phyloP scores from a whole-genome alignment of 1,140 invertebrate genomes.

The Pseudomyrmex flavicornis region DNA sequence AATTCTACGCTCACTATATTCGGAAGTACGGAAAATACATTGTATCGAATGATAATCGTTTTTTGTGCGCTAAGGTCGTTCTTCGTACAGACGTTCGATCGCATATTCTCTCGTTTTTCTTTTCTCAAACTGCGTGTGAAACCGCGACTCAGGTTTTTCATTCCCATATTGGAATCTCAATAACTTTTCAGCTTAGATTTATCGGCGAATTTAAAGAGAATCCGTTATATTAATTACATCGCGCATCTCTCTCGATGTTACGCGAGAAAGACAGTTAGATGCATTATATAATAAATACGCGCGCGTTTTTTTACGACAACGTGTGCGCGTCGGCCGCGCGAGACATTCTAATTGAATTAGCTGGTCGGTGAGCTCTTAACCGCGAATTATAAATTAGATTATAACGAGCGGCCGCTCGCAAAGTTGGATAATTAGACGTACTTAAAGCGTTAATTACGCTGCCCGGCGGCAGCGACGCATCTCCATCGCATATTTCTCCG shows the following conservation, averaged over 20 bases:
- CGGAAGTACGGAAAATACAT: too few relatives aligned
- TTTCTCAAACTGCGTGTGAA: neutral
- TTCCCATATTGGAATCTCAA: constrained; percentile 63
- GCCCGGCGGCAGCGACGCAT: too few relatives aligned
- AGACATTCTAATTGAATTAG: constrained; percentile 58
- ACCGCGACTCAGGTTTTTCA: neutral
- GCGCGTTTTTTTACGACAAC: neutral
- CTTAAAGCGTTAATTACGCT: constrained; percentile 32
- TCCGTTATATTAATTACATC: constrained; percentile 65
- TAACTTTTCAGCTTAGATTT: constrained; percentile 61
- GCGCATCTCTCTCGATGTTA: constrained; percentile 10
- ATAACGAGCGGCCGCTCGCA: constrained; percentile 3
- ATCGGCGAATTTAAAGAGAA: constrained; percentile 40
- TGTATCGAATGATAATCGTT: too few relatives aligned
- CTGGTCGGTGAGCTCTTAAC: constrained; percentile 6
- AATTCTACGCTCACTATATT: too few relatives aligned
- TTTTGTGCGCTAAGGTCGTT: too few relatives aligned
- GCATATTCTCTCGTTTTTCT: too few relatives aligned
- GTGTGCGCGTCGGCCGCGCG: neutral
- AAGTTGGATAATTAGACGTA: constrained; percentile 29
- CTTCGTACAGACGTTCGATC: too few relatives aligned
- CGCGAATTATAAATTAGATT: constrained; percentile 45
- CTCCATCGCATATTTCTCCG: constrained; percentile 2
- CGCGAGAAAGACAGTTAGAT: neutral
- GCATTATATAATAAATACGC: constrained; percentile 17